Evolutionary conservation across 2,888 invertebrate genomes (phyloP), one percentile per base, ranked within the genome.

Genomic region (Campopleginae sp.): DNA sequence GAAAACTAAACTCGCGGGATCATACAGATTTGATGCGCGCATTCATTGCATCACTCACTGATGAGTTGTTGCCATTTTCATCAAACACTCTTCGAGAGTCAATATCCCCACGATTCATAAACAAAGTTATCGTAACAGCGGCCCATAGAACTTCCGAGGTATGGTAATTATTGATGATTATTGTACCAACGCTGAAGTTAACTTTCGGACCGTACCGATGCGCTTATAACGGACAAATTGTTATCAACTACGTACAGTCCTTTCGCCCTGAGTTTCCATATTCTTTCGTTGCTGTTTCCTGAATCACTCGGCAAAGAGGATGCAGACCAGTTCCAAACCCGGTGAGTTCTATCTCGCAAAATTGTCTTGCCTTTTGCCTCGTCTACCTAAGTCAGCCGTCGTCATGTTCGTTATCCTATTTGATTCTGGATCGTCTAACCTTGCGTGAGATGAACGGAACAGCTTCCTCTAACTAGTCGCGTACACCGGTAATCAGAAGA

Each of bases 81-180:
- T 19, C 17, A 2, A 46, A 7, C 70, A 77, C 44, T 80, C 38
- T 46, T 42, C 38, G 8, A 27, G 48, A 42, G 48, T 42, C 42
- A 63, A 61, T 10, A n/a, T 54, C 44, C 33, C n/a, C 19, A 54
- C 19, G 44, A n/a, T 33, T 17, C 17, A 54, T 70, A 38, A 12
- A 54, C 74, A 38, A 12, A 65, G 58, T 71, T 71, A 65, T 46
- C 75, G 70, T 14, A 38, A 71, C 54, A 71, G 65, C 71, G 72
- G 82, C 38, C 86, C 85, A 89, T 88, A 88, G 87, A 85, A 84
- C 87, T 83, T 85, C 87, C 88, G 91, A 91, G 87, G 86, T 87
- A 90, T 88, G 88, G 88, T 90, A 90, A 91, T 91, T 89, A 89
- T 91, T 91, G 87, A 88, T 89, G 89, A 91, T 91, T 91, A 91